These are phyloP conservation scores for Nannoperca obscura DNA, from an alignment of 2,797 vertebrate genomes.

Conservation along the genomic window DNA sequence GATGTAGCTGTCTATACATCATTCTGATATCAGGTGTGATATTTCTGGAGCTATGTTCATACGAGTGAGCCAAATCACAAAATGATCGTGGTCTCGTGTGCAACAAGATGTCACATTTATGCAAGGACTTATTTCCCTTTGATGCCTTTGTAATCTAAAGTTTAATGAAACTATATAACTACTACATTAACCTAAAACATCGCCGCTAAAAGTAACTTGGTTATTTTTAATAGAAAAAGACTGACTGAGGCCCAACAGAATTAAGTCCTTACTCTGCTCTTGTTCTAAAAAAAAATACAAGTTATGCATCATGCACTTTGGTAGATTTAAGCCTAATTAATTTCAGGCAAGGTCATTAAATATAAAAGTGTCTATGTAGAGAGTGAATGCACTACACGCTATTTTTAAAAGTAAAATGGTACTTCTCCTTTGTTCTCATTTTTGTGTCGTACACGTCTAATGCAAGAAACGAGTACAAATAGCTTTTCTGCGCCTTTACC, in stretches of 20 bases:
- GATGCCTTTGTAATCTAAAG: conserved; percentile 34
- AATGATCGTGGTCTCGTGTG: not conserved
- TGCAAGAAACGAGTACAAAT: conserved; percentile 33
- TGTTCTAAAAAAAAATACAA: conserved; percentile 30
- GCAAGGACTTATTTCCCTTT: conserved; percentile 35
- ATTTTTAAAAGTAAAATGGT: conserved; percentile 55
- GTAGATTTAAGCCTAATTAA: conserved; percentile 51
- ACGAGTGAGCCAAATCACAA: conserved; percentile 6
- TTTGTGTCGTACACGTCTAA: conserved; percentile 51
- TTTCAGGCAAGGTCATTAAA: conserved; percentile 33
- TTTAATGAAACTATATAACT: conserved; percentile 14
- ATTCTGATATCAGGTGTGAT: conserved; percentile 13
- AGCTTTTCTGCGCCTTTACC: conserved; percentile 71
- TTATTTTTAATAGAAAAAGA: conserved; percentile 17
- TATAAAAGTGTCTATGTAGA: conserved; percentile 38
- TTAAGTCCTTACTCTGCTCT: not conserved
- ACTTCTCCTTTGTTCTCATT: conserved; percentile 45
- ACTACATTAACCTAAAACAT: conserved; percentile 38
- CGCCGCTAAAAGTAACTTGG: not conserved
- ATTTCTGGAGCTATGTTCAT: conserved; percentile 14
- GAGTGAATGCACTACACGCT: conserved; percentile 68
- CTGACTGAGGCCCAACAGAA: conserved; percentile 23
- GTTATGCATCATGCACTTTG: conserved; percentile 79
- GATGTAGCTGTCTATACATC: conserved; percentile 1
- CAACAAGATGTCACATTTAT: conserved; percentile 14